Percentiles rank a stretch among this genome's conserved stretches.
These are phyloP conservation scores for Bimastos eiseni DNA, from an alignment of 2,888 invertebrate species.

Conservation along the genomic window DNA sequence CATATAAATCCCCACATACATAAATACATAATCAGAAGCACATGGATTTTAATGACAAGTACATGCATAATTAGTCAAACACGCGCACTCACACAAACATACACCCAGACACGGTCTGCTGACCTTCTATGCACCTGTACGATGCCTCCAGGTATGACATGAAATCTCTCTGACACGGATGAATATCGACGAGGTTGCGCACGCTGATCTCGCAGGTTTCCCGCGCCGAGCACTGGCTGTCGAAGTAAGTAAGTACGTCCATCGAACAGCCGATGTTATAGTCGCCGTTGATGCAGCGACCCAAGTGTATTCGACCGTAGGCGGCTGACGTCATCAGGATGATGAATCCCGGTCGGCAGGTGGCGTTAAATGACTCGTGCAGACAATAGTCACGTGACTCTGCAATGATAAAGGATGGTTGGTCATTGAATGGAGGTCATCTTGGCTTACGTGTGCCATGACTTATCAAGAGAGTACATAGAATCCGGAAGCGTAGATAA, in stretches of 20 bases:
- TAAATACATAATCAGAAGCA: not conserved
- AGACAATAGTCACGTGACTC: constrained; percentile 36
- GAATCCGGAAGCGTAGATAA: no score
- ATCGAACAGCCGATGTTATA: constrained; percentile 29
- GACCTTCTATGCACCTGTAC: constrained; percentile 30
- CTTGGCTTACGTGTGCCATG: not conserved
- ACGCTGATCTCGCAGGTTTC: constrained; percentile 27
- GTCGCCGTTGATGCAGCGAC: constrained; percentile 31
- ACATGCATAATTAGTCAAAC: not conserved
- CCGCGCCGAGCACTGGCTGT: constrained; percentile 26
- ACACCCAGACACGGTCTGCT: not conserved
- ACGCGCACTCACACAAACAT: not conserved
- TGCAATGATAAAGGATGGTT: not conserved
- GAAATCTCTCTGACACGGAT: constrained; percentile 34
- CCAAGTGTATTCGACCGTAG: constrained; percentile 31
- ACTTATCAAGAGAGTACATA: no score
- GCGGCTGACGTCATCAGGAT: constrained; percentile 34
- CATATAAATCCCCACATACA: not conserved
- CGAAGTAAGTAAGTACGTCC: constrained; percentile 29
- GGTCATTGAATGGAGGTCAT: not conserved
- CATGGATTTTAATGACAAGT: no score
- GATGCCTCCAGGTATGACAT: constrained; percentile 35
- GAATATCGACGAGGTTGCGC: constrained; percentile 33
- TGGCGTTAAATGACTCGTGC: constrained; percentile 34
- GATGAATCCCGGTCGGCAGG: constrained; percentile 27